phyloP scores from a whole-genome alignment of 1,140 invertebrate species.

The Drosophila hydei region DNA sequence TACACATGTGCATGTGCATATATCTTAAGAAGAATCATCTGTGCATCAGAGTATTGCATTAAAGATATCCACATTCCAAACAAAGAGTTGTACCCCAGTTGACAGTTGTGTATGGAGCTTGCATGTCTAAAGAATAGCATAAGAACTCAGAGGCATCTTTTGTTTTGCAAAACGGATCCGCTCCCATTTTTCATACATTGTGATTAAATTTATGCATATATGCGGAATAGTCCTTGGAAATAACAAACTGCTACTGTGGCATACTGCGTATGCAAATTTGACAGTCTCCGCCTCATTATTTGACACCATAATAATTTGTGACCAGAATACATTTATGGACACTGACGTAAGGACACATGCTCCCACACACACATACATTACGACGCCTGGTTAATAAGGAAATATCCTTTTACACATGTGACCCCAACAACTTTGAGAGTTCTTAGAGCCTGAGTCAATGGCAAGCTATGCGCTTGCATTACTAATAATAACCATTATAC shows the following conservation, averaged over 20 bases:
- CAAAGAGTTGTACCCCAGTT: conserved; percentile 12
- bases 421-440: conserved; percentile 78
- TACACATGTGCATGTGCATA: neutral
- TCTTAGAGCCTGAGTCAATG: conserved; percentile 58
- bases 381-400: conserved; percentile 72
- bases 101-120: conserved; percentile 9
- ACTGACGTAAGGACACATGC: conserved; percentile 3
- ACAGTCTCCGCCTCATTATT: conserved; percentile 78
- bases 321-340: conserved; percentile 43
- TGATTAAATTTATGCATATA: conserved; percentile 73
- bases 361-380: conserved; percentile 6
- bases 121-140: neutral
- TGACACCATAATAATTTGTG: conserved; percentile 75
- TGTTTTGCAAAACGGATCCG: conserved; percentile 10
- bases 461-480: conserved; percentile 65
- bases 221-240: conserved; percentile 48
- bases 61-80: conserved; percentile 34
- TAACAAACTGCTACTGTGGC: conserved; percentile 66
- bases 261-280: conserved; percentile 77
- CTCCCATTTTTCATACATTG: conserved; percentile 45
- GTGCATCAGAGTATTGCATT: conserved; percentile 57
- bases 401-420: conserved; percentile 82
- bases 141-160: conserved; percentile 28
- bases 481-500: conserved; percentile 78
- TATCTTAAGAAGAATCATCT: conserved; percentile 8